A percentile compares a stretch with the other conserved stretches of the same genome.
Evolutionary conservation across 2,888 invertebrate species (phyloP).

Genomic region (Acleris laterana): DNA sequence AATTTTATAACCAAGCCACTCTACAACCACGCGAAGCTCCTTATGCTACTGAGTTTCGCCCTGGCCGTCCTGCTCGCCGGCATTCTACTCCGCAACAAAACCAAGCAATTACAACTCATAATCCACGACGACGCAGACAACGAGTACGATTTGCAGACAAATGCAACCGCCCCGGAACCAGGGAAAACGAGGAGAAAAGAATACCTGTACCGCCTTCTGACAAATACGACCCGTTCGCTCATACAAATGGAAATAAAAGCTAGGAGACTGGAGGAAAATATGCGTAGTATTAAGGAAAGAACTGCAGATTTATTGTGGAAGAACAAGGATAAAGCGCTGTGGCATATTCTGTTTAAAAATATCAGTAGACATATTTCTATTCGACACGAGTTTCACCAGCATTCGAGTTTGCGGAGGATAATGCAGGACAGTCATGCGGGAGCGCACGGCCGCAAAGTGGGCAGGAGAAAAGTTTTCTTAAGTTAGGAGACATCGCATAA

Average conservation of each 20-base stretch:
- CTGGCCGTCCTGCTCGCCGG: conserved; percentile 65
- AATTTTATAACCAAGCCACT: conserved; percentile 72
- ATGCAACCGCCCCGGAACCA: conserved; percentile 63
- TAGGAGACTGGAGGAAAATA: conserved; percentile 83
- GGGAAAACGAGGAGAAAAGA: conserved; percentile 77
- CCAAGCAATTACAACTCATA: conserved; percentile 56
- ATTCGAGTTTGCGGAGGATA: conserved; percentile 75
- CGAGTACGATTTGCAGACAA: conserved; percentile 69
- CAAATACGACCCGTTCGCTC: conserved; percentile 83
- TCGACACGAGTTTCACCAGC: conserved; percentile 80
- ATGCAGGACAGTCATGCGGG: conserved; percentile 71
- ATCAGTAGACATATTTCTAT: conserved; percentile 81
- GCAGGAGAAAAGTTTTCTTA: conserved; percentile 62
- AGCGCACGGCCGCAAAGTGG: conserved; percentile 55
- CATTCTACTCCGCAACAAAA: conserved; percentile 62
- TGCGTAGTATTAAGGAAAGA: conserved; percentile 83
- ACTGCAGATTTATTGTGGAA: conserved; percentile 84
- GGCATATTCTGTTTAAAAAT: conserved; percentile 83
- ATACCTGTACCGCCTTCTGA: conserved; percentile 82
- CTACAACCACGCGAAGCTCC: conserved; percentile 70
- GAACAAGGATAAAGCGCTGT: conserved; percentile 81
- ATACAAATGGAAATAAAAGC: conserved; percentile 85
- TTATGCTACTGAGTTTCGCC: conserved; percentile 70
- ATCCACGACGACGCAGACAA: conserved; percentile 52
- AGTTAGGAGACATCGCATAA: conserved; percentile 37